Evolutionary conservation across 1,140 invertebrate genomes (phyloP), one percentile per base, ranked within the genome.

Genomic region (Chironomus striatipennis): DNA sequence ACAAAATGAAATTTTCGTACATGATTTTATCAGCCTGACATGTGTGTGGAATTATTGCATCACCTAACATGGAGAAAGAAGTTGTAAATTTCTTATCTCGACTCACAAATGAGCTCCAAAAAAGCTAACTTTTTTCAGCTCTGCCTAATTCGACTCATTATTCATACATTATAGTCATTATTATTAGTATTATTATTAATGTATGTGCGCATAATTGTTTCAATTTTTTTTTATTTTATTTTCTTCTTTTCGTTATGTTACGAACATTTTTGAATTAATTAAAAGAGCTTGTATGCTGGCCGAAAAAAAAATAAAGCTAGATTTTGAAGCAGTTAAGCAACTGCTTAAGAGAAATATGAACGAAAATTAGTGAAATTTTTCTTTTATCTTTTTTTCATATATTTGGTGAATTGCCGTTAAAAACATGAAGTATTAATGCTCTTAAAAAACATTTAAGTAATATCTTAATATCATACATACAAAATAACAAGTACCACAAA

Each of bases 391-490:
- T 57, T 57, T 34, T 15, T 57, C 12, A n/a, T 57, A 1, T 57
- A 5, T 57, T 57, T 12, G 12, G n/a, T n/a, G n/a, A n/a, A 5
- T 57, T 57, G 47, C 47, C 47, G 47, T 57, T 57, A 57, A 57
- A n/a, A n/a, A 57, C 47, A 57, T 57, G 47, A 57, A 57, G 47
- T 57, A 57, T 57, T 57, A 57, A 57, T 57, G 47, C 47, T 57
- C 47, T 57, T 57, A 57, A 57, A 57, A 57, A n/a, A 34, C 24
- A 34, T 34, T 2, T 34, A 34, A 34, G 24, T 34, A 34, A 34
- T 34, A 34, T 34, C 24, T 34, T 34, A 34, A 34, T 34, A 34
- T 34, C 24, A 34, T 34, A 34, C 24, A 34, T 34, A 34, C 24
- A 34, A 34, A 2, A 34, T 34, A 34, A 34, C 24, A 34, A 34